Evolutionary conservation across 2,797 vertebrate species (phyloP).

Genomic region (Corythornis leucogaster): DNA sequence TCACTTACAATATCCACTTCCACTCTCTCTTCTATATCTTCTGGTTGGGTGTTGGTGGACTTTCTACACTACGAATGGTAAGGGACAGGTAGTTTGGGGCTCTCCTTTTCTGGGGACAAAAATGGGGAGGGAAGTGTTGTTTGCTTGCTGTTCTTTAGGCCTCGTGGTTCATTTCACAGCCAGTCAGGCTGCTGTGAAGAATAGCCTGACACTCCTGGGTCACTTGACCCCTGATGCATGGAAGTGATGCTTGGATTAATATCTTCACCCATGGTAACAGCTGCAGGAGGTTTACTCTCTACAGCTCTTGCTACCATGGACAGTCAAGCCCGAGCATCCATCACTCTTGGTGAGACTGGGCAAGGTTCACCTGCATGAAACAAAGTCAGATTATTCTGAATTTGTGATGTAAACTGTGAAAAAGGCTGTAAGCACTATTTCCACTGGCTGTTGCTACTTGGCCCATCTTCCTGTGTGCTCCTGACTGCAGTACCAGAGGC

Average conservation of each 20-base stretch:
- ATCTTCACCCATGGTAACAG: background rate
- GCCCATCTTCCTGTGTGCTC: background rate
- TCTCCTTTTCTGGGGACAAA: background rate
- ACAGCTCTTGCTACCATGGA: background rate
- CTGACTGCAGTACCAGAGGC: background rate
- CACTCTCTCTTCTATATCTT: conserved; percentile 95
- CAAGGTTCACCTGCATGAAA: background rate
- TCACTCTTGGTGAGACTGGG: background rate
- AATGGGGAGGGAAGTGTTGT: background rate
- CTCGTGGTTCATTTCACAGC: background rate
- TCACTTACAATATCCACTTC: conserved; percentile 97
- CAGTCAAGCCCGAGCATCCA: background rate
- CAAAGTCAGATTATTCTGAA: background rate
- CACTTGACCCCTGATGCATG: background rate
- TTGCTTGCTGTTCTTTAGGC: background rate
- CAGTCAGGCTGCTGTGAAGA: background rate
- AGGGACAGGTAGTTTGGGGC: conserved; percentile 33
- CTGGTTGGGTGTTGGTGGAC: conserved; percentile 91
- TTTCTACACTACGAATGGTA: conserved; percentile 96
- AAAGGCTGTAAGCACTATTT: background rate
- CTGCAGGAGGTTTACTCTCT: background rate
- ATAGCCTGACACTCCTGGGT: background rate
- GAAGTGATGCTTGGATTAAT: background rate
- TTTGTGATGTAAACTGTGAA: background rate
- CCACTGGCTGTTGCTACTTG: background rate